Evolutionary conservation across 2,797 vertebrate species (phyloP).

Genomic region (Scolopax bukidnonensis): DNA sequence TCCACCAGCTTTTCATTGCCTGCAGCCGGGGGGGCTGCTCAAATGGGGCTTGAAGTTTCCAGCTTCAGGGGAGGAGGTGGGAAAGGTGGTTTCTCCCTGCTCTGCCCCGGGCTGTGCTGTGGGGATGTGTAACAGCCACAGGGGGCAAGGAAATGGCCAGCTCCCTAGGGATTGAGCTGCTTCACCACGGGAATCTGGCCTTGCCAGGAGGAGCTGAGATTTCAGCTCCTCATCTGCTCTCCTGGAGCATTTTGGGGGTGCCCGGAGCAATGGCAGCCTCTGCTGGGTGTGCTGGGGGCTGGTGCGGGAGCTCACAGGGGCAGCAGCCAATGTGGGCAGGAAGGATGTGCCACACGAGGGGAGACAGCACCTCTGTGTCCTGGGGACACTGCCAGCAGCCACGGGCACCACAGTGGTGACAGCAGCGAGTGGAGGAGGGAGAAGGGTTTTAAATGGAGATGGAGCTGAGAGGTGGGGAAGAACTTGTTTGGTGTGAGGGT

Average conservation of each 20-base stretch:
- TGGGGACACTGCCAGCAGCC: accelerated
- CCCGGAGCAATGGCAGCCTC: not conserved
- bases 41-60: too few species aligned
- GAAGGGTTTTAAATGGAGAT: too few species aligned
- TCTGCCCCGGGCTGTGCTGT: not conserved
- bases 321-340: accelerated
- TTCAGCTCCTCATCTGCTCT: not conserved
- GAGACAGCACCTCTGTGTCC: not conserved
- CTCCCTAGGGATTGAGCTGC: accelerated
- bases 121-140: not conserved
- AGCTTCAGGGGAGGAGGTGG: too few species aligned
- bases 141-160: not conserved
- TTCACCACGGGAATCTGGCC: not conserved
- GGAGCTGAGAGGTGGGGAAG: too few species aligned
- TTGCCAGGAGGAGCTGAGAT: accelerated
- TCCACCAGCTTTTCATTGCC: not conserved
- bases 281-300: not conserved
- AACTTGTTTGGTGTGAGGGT: too few species aligned
- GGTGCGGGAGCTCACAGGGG: not conserved
- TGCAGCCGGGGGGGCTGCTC: not conserved
- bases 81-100: not conserved
- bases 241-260: not conserved
- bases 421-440: accelerated
- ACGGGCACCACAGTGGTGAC: accelerated
- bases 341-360: accelerated